Evolutionary conservation across 2,113 vertebrate genomes (phyloP).

Genomic region (Diphyllodes magnificus): DNA sequence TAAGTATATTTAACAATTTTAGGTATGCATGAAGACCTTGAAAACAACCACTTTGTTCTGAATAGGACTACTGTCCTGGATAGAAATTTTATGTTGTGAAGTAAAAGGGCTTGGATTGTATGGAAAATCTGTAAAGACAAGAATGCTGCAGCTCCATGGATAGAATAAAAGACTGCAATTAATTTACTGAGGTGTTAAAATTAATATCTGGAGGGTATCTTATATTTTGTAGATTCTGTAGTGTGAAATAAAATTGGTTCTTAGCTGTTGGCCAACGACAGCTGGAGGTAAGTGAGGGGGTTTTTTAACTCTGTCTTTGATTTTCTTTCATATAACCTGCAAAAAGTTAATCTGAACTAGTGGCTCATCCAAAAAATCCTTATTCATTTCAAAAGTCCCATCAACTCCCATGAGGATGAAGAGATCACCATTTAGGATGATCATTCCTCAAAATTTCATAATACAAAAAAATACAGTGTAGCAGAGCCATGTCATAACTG

Average conservation of each 20-base stretch:
- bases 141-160: not conserved
- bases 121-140: not conserved
- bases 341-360: not conserved
- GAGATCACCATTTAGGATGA: not conserved
- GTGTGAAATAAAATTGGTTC: not conserved
- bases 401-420: not conserved
- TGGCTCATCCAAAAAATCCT: not conserved
- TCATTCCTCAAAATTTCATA: not conserved
- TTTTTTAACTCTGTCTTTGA: not conserved
- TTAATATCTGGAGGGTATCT: not conserved
- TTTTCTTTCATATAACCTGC: not conserved
- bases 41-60: constrained; percentile 26
- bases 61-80: constrained; percentile 5
- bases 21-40: constrained; percentile 39
- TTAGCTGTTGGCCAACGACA: not conserved
- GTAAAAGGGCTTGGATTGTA: not conserved
- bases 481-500: not conserved
- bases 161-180: not conserved
- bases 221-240: not conserved
- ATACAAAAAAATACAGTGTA: not conserved
- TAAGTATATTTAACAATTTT: constrained; percentile 52
- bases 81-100: not conserved
- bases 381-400: not conserved
- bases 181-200: not conserved
- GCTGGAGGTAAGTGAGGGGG: not conserved